Evolutionary conservation across 2,797 vertebrate genomes (phyloP).

Genomic region (Tenualosa thibaudeaui): DNA sequence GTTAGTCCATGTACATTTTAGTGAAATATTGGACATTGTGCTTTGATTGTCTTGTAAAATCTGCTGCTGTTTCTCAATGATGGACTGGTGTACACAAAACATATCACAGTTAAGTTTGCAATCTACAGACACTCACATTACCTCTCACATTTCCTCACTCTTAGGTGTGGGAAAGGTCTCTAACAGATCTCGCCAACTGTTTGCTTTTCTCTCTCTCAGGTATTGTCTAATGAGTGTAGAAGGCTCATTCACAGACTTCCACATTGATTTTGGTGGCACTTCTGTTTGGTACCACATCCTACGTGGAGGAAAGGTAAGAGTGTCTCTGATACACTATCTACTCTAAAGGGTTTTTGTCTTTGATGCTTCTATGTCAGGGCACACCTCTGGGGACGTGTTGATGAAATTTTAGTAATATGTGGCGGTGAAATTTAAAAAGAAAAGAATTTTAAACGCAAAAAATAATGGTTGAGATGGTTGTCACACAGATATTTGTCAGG

Average conservation of each 20-base stretch:
- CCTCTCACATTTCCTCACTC: background rate
- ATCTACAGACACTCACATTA: background rate
- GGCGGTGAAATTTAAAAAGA: too few relatives aligned
- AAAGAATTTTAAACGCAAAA: too few relatives aligned
- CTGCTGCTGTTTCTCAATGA: background rate
- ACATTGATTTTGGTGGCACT: constrained; percentile 96
- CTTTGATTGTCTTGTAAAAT: background rate
- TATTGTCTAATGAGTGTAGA: constrained; percentile 99
- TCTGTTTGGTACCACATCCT: constrained; percentile 98
- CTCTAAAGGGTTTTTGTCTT: background rate
- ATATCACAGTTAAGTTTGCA: background rate
- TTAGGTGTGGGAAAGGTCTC: background rate
- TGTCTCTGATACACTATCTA: background rate
- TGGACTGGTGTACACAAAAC: background rate
- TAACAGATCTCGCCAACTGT: background rate
- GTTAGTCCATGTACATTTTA: background rate
- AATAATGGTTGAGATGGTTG: too few relatives aligned
- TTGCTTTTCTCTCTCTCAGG: constrained; percentile 61
- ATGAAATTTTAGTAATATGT: too few relatives aligned
- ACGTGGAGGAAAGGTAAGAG: constrained; percentile 89
- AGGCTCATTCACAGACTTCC: constrained; percentile 98
- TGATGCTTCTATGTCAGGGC: background rate
- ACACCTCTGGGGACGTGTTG: too few relatives aligned
- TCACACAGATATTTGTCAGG: too few relatives aligned
- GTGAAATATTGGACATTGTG: background rate